Conservation (phyloP, 2,797 vertebrate species). For the Champsocephalus gunnari region DNA sequence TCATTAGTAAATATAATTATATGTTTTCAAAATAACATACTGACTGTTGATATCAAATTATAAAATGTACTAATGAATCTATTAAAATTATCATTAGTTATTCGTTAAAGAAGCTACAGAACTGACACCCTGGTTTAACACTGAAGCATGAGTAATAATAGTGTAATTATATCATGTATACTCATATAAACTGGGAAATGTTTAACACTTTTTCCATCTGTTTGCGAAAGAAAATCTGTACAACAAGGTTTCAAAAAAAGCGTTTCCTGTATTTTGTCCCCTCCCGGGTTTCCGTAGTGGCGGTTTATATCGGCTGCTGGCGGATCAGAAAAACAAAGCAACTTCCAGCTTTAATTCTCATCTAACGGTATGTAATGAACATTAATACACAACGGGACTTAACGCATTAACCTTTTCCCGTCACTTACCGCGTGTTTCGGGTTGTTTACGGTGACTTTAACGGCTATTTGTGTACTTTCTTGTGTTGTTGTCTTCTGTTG, state of each 20-base stretch:
- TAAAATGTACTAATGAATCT: too few relatives aligned
- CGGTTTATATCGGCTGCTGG: slow-evolving; percentile 49
- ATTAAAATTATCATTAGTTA: too few relatives aligned
- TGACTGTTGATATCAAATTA: too few relatives aligned
- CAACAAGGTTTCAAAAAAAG: not conserved
- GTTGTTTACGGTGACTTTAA: not conserved
- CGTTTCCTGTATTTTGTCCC: slow-evolving; percentile 26
- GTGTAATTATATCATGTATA: too few relatives aligned
- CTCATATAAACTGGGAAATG: not conserved
- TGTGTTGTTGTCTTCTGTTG: slow-evolving; percentile 14
- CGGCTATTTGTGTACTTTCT: slow-evolving; percentile 51
- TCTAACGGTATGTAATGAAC: slow-evolving; percentile 27
- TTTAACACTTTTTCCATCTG: not conserved
- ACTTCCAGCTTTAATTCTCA: not conserved
- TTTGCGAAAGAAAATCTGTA: too few relatives aligned
- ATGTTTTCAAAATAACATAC: too few relatives aligned
- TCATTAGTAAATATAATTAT: too few relatives aligned
- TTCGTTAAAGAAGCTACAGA: too few relatives aligned
- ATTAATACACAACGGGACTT: rapidly evolving
- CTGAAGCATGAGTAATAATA: too few relatives aligned
- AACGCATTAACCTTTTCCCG: rapidly evolving
- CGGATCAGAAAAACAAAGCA: slow-evolving; percentile 13
- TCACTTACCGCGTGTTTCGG: not conserved
- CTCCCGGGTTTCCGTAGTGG: slow-evolving; percentile 56
- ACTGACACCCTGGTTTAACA: too few relatives aligned